Evolutionary conservation across 2,113 vertebrate genomes (phyloP).

Genomic region (Anhinga anhinga): DNA sequence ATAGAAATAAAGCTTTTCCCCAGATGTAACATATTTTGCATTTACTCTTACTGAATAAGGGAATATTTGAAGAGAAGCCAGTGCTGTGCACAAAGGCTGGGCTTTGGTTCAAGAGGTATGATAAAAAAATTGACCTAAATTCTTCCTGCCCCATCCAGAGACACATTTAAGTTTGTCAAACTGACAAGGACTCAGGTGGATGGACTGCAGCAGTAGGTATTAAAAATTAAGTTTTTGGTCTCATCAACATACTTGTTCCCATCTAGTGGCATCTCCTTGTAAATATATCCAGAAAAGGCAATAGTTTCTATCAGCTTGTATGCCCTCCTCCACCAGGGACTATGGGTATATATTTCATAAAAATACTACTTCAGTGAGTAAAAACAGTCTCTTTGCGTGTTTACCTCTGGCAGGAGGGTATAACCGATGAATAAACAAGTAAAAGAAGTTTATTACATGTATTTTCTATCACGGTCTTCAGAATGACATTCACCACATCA

Average conservation of each 20-base stretch:
- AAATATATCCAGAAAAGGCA: background rate
- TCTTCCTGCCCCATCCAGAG: background rate
- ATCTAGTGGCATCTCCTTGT: background rate
- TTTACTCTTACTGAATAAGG: background rate
- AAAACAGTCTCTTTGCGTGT: background rate
- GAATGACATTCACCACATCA: background rate
- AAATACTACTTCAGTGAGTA: background rate
- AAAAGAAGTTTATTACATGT: background rate
- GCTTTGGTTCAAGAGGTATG: background rate
- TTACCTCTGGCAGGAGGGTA: rapidly evolving
- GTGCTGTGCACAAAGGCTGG: background rate
- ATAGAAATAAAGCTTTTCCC: background rate
- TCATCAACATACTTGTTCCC: background rate
- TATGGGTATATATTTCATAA: background rate
- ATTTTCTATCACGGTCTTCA: background rate
- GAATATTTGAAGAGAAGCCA: background rate
- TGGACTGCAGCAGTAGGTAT: background rate
- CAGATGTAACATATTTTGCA: background rate
- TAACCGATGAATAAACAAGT: background rate
- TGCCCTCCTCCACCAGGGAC: background rate
- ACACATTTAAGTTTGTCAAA: background rate
- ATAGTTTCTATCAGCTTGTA: background rate
- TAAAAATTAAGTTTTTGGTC: background rate
- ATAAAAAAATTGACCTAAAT: background rate
- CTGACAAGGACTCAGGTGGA: background rate